These are phyloP conservation scores for Pachypsylla venusta DNA, from an alignment of 1,140 invertebrate genomes.

Conservation along the genomic window DNA sequence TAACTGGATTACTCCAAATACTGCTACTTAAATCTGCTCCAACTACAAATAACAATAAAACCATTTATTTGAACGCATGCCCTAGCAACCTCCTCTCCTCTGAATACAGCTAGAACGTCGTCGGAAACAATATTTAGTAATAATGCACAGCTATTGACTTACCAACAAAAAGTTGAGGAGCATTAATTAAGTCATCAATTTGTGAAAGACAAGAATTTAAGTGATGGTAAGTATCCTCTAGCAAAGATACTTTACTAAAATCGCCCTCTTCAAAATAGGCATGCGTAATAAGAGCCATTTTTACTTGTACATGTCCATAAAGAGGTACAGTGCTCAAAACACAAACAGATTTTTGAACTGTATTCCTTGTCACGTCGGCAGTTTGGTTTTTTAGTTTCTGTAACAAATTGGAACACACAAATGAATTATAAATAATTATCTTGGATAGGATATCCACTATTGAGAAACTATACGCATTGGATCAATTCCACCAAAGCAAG, in stretches of 20 bases:
- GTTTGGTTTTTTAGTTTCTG: conserved; percentile 83
- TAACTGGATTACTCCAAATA: too few species aligned
- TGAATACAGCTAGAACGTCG: too few species aligned
- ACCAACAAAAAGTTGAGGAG: conserved; percentile 68
- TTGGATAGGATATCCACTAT: too few species aligned
- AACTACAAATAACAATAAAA: too few species aligned
- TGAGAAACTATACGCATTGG: too few species aligned
- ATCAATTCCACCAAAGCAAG: too few species aligned
- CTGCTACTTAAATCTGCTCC: too few species aligned
- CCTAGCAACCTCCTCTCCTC: too few species aligned
- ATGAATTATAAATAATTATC: neutral
- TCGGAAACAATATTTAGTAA: too few species aligned
- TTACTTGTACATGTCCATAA: conserved; percentile 85
- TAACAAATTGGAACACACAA: conserved; percentile 27
- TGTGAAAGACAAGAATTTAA: conserved; percentile 63
- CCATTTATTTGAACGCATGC: too few species aligned
- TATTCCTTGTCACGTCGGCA: conserved; percentile 93
- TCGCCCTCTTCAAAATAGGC: conserved; percentile 94
- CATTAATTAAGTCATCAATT: conserved; percentile 42
- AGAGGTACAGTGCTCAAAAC: conserved; percentile 75
- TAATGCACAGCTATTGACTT: conserved; percentile 25
- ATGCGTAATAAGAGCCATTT: conserved; percentile 89
- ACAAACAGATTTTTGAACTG: conserved; percentile 87
- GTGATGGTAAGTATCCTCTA: conserved; percentile 86
- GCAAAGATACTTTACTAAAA: conserved; percentile 74